A percentile compares a stretch with the other conserved stretches of the same genome.
These are phyloP conservation scores for Coelopa frigida DNA, from an alignment of 1,140 invertebrate species.

Conservation along the genomic window DNA sequence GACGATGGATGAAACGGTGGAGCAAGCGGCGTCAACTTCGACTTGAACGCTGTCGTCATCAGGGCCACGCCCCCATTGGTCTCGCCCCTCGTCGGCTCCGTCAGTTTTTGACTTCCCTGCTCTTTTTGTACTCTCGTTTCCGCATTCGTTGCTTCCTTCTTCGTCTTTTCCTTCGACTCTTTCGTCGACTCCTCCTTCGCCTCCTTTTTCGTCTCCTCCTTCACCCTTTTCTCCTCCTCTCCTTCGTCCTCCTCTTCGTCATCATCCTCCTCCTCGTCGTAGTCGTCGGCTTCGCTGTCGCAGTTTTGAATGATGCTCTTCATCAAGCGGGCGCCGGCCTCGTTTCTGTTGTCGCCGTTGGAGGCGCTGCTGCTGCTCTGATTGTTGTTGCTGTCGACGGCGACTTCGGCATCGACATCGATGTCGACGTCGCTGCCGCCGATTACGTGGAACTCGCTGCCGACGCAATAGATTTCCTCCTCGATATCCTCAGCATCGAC, in stretches of 20 bases:
- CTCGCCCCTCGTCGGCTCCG: not conserved
- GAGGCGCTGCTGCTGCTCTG: not conserved
- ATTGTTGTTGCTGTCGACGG: not conserved
- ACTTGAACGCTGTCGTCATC: slow-evolving; percentile 37
- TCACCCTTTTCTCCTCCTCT: too few species aligned
- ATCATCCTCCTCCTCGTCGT: too few species aligned
- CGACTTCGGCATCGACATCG: too few species aligned
- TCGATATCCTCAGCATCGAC: not conserved
- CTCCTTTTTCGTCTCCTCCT: too few species aligned
- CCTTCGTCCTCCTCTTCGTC: too few species aligned
- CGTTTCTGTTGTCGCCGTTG: not conserved
- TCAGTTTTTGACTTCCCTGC: not conserved
- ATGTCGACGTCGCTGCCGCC: not conserved
- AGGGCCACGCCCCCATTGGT: slow-evolving; percentile 12
- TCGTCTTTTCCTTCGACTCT: too few species aligned
- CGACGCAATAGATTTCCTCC: not conserved
- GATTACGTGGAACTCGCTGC: not conserved
- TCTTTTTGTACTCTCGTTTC: not conserved
- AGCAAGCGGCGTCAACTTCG: slow-evolving; percentile 36
- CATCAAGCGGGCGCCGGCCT: not conserved
- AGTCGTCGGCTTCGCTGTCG: too few species aligned
- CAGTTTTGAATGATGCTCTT: too few species aligned
- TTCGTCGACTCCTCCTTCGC: too few species aligned
- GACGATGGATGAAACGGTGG: slow-evolving; percentile 37
- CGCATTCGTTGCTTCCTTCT: too few species aligned